Evolutionary conservation across 2,888 invertebrate genomes (phyloP).

Genomic region (Malthinus flaveolus): DNA sequence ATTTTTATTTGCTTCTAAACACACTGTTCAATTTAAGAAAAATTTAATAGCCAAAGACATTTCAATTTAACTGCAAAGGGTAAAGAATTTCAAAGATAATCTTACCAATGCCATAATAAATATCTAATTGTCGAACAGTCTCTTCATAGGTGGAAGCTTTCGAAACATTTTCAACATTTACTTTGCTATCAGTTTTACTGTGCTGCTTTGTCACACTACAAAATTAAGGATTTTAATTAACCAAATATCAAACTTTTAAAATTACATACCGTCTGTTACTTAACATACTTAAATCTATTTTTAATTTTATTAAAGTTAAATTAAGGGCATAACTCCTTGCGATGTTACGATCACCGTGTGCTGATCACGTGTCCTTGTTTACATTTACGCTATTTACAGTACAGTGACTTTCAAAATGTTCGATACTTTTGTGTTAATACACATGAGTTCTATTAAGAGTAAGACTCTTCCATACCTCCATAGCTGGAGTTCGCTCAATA

Average conservation of each 20-base stretch:
- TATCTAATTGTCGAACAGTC: slow-evolving; percentile 86
- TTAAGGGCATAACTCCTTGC: not conserved
- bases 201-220: slow-evolving; percentile 11
- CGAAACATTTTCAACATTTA: slow-evolving; percentile 76
- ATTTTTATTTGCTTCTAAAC: not conserved
- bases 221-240: not conserved
- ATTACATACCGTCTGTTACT: not conserved
- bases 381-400: no score
- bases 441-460: no score
- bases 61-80: no score
- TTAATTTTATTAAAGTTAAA: not conserved
- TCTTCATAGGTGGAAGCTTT: slow-evolving; percentile 88
- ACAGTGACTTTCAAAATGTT: no score
- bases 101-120: slow-evolving; percentile 91
- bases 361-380: no score
- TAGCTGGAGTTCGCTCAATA: no score
- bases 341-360: no score
- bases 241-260: not conserved
- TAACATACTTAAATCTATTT: not conserved
- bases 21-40: not conserved
- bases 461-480: no score
- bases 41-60: not conserved
- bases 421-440: no score
- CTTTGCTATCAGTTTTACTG: slow-evolving; percentile 61
- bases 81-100: slow-evolving; percentile 16